Evolutionary conservation across 2,888 invertebrate genomes (phyloP).

Genomic region (Scaptomyza caliginosa): DNA sequence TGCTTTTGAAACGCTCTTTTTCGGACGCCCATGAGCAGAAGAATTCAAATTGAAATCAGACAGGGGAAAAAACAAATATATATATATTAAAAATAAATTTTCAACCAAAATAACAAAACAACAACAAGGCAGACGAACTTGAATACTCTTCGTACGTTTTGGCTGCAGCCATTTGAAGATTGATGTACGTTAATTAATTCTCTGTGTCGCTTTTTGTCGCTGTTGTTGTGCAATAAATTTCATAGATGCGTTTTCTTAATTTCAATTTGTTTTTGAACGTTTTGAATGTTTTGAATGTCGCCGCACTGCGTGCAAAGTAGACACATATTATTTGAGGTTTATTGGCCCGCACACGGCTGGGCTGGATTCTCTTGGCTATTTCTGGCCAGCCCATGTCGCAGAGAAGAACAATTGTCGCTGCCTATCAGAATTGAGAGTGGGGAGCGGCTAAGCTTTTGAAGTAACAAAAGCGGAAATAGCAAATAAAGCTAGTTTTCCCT

Average conservation of each 20-base stretch:
- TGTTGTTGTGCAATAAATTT: constrained; percentile 64
- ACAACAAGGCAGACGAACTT: constrained; percentile 34
- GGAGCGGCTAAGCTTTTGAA: constrained; percentile 59
- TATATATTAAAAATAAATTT: constrained; percentile 73
- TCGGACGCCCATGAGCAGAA: constrained; percentile 57
- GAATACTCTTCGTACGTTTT: constrained; percentile 15
- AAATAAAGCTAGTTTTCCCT: constrained; percentile 9
- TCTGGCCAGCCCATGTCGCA: constrained; percentile 61
- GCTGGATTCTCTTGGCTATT: constrained; percentile 41
- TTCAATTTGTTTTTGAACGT: constrained; percentile 68
- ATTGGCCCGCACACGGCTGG: constrained; percentile 43
- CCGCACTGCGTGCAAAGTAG: constrained; percentile 37
- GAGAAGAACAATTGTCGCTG: constrained; percentile 59
- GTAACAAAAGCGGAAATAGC: constrained; percentile 48
- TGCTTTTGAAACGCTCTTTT: constrained; percentile 60
- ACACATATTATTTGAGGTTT: constrained; percentile 68
- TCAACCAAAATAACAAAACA: constrained; percentile 62
- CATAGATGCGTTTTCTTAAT: constrained; percentile 72
- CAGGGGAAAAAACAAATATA: constrained; percentile 32
- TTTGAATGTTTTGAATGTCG: constrained; percentile 68
- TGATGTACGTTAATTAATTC: constrained; percentile 69
- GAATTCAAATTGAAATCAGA: constrained; percentile 19
- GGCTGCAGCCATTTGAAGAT: constrained; percentile 55
- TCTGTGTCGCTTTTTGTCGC: constrained; percentile 27
- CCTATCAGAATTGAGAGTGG: constrained; percentile 31